phyloP scores from a whole-genome alignment of 2,113 vertebrate genomes.

The Lepus europaeus region DNA sequence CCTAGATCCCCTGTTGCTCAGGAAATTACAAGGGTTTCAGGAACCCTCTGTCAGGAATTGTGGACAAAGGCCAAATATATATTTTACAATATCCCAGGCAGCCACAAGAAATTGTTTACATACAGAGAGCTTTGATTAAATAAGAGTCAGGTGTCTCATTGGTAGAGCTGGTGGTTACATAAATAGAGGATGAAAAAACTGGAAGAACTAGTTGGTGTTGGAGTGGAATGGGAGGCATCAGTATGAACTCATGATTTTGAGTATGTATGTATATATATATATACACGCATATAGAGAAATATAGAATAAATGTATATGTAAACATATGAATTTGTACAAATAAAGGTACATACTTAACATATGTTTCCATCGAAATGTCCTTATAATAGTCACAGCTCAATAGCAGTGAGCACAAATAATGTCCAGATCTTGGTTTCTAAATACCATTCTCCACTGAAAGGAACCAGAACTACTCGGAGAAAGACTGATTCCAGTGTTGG shows the following conservation, averaged over 20 bases:
- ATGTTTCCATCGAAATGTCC: neutral
- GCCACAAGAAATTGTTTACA: neutral
- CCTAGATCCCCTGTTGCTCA: neutral
- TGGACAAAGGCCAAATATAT: neutral
- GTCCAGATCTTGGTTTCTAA: neutral
- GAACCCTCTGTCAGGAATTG: neutral
- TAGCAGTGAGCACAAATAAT: neutral
- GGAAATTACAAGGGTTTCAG: conserved; percentile 16
- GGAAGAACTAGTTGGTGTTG: neutral
- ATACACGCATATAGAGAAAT: neutral
- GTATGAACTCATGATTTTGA: neutral
- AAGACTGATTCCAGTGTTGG: neutral
- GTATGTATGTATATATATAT: neutral
- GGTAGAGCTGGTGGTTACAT: neutral
- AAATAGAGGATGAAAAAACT: neutral
- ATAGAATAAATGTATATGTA: neutral
- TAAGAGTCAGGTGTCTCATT: conserved; percentile 4
- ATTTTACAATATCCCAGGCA: neutral
- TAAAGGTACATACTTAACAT: neutral
- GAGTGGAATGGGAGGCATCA: neutral
- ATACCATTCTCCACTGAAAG: neutral
- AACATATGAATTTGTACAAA: neutral
- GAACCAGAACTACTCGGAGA: neutral
- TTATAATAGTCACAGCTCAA: neutral
- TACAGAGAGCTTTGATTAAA: neutral